Evolutionary conservation across 2,113 vertebrate genomes (phyloP).

Genomic region (Elachura formosa): DNA sequence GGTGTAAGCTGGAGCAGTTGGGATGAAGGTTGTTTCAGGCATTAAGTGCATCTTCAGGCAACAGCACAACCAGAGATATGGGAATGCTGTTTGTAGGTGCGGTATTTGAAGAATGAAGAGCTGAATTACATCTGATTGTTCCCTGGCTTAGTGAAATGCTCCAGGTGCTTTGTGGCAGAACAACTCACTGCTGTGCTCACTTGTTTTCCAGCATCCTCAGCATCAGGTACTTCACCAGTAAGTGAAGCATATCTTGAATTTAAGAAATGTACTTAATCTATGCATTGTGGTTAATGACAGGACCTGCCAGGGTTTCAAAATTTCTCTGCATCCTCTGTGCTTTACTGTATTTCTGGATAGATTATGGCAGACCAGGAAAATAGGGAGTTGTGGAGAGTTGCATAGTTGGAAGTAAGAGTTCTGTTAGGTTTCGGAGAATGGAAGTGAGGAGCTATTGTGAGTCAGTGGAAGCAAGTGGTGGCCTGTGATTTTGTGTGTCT

Average conservation of each 20-base stretch:
- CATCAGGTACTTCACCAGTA: not conserved
- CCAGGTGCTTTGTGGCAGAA: not conserved
- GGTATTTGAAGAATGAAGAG: fast-evolving
- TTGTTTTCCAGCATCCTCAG: not conserved
- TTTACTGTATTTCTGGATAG: not conserved
- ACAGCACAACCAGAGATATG: not conserved
- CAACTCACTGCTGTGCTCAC: not conserved
- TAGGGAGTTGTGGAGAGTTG: not conserved
- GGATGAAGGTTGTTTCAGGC: not conserved
- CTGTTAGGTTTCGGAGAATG: not conserved
- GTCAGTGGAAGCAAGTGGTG: not conserved
- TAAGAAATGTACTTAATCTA: not conserved
- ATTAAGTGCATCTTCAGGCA: not conserved
- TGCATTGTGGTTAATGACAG: not conserved
- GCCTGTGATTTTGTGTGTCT: not conserved
- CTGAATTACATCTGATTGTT: not conserved
- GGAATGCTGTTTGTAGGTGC: not conserved
- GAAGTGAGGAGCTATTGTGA: fast-evolving
- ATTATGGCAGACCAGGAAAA: not conserved
- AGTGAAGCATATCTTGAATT: not conserved
- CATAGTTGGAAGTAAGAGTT: not conserved
- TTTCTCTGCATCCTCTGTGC: not conserved
- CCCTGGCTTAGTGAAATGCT: not conserved
- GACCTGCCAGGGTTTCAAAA: not conserved
- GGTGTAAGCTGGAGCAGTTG: not conserved